Base-by-base conservation (phyloP, 2,888 invertebrate genomes). In the Drosophila flavopinicola region DNA sequence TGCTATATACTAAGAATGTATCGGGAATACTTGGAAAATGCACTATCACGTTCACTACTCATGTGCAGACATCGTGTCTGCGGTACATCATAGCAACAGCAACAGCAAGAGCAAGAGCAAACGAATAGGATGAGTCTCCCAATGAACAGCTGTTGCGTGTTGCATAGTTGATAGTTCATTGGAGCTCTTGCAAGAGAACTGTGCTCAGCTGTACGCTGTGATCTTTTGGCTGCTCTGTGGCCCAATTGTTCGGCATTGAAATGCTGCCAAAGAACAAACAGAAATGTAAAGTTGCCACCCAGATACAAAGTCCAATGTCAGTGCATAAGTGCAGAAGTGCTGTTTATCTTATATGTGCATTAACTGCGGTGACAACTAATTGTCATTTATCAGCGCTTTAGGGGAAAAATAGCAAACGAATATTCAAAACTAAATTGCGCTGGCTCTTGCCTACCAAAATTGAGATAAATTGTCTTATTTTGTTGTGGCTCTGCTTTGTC, bases 251-350 rank as follows among this genome's bases (percentile, higher is more conserved):
- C 60, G 56, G 41, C 88, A 83, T 83, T 83, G 83, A 83, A 86
- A 48, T 45, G 48, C 41, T 88, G 83, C 83, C 83, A 83, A 79
- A 66, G 24, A 70, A 30, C 42, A 41, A 29, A 25, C 5, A 9
- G 6, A 15, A 41, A 27, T 32, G 24, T 42, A 27, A 32, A 30
- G 2, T 29, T 33, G 44, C 41, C 32, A 68, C 48, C 51, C 58
- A 9, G 48, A 44, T 35, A 17, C 64, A 85, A 79, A 79, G 79
- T 87, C 87, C 79, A 87, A 87, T 79, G 79, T 58, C 83, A 78
- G 37, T 75, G 57, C 48, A 65, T 38, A 32, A 11, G n/a, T 53
- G 70, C 67, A 71, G 52, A 80, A 63, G 49, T 51, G 57, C 44
- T 33, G 13, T 49, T 42, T 33, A 56, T 47, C 60, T 41, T 29